phyloP scores from a whole-genome alignment of 1,140 invertebrate genomes.

The Cyclargus thomasi region DNA sequence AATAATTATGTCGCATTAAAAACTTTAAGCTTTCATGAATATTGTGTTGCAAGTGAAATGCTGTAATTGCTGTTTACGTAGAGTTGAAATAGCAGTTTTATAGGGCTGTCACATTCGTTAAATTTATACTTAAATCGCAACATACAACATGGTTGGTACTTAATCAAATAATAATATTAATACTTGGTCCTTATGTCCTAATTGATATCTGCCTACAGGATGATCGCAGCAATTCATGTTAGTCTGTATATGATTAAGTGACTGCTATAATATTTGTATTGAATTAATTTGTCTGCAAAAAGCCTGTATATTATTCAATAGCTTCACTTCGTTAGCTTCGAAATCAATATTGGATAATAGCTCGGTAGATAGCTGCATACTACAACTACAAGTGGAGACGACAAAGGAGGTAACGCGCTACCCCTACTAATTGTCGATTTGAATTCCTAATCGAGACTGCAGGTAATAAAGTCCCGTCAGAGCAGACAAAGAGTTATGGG shows the following conservation, averaged over 20 bases:
- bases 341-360: conserved; percentile 69
- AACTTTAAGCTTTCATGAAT: too few species aligned
- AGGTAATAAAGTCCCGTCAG: conserved; percentile 9
- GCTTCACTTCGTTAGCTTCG: conserved; percentile 56
- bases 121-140: too few species aligned
- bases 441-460: conserved; percentile 13
- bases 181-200: too few species aligned
- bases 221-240: neutral
- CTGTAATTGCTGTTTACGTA: too few species aligned
- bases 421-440: conserved; percentile 38
- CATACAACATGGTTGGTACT: too few species aligned
- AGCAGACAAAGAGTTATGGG: conserved; percentile 22
- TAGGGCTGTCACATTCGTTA: too few species aligned
- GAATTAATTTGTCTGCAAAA: neutral
- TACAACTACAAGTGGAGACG: conserved; percentile 33
- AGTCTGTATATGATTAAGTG: neutral
- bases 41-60: too few species aligned
- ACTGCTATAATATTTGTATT: neutral
- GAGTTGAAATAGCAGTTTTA: too few species aligned
- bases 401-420: conserved; percentile 36
- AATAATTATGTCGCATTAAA: too few species aligned
- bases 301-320: neutral
- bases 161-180: too few species aligned
- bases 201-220: too few species aligned
- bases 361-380: conserved; percentile 41